phyloP scores from a whole-genome alignment of 2,113 vertebrate genomes.

The Nycticryphes semicollaris region DNA sequence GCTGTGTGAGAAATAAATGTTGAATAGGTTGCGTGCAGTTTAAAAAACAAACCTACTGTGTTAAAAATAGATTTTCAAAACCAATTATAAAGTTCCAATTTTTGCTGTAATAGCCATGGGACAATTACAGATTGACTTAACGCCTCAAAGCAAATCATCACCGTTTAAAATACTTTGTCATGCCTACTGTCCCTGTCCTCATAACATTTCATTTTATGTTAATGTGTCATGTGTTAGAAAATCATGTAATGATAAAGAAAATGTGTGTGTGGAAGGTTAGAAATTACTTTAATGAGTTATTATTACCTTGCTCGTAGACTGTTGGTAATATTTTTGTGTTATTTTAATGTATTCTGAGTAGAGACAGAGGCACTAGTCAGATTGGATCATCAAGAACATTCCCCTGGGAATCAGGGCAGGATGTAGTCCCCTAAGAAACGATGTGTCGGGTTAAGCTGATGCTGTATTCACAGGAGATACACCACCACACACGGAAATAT shows the following conservation, averaged over 20 bases:
- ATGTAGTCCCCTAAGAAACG: slow-evolving; percentile 35
- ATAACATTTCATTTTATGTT: slow-evolving; percentile 55
- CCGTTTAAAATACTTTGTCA: slow-evolving; percentile 51
- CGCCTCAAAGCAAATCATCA: slow-evolving; percentile 60
- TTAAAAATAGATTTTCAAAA: slow-evolving; percentile 56
- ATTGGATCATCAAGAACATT: slow-evolving; percentile 57
- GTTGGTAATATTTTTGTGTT: slow-evolving; percentile 57
- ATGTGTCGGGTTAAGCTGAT: slow-evolving; percentile 29
- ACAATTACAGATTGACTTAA: slow-evolving; percentile 64
- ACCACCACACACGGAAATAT: background rate
- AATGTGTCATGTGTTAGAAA: slow-evolving; percentile 58
- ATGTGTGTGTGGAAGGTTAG: slow-evolving; percentile 51
- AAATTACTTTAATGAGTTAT: slow-evolving; percentile 64
- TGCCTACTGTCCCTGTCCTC: slow-evolving; percentile 22
- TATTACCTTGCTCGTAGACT: slow-evolving; percentile 49
- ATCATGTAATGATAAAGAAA: slow-evolving; percentile 60
- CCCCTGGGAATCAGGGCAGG: slow-evolving; percentile 44
- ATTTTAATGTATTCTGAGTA: slow-evolving; percentile 64
- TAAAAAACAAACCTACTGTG: slow-evolving; percentile 8
- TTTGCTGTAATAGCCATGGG: slow-evolving; percentile 46
- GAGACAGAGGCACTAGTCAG: slow-evolving; percentile 57
- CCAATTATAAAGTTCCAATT: slow-evolving; percentile 50
- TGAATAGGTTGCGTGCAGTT: background rate
- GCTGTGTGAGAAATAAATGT: background rate
- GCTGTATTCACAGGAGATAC: background rate